Conservation (phyloP, 2,797 vertebrate species). For the Falco rusticolus region DNA sequence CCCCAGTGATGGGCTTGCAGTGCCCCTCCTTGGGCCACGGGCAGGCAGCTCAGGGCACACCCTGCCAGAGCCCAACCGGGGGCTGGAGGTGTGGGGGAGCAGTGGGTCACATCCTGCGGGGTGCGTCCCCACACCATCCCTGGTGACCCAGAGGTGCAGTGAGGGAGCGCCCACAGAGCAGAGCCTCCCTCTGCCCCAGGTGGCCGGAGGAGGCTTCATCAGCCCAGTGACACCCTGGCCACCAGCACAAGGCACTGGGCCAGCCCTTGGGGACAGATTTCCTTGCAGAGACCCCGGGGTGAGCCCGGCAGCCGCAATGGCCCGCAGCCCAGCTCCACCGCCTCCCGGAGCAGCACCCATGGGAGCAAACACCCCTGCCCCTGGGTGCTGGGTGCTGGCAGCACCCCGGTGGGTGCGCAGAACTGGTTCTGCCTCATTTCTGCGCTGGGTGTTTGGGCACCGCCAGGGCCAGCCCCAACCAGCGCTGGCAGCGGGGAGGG, state of each 20-base stretch:
- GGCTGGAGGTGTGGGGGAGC: rapidly evolving
- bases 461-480: neutral
- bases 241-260: neutral
- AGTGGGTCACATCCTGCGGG: neutral
- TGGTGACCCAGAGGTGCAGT: neutral
- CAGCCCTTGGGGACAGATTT: neutral
- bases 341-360: rapidly evolving
- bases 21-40: rapidly evolving
- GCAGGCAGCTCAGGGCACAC: neutral
- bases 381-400: neutral
- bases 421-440: neutral
- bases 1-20: neutral
- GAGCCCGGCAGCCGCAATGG: rapidly evolving
- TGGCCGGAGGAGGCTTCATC: rapidly evolving
- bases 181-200: neutral
- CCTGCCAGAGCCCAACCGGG: neutral
- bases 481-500: neutral
- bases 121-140: neutral
- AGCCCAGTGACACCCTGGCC: neutral
- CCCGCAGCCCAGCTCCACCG: neutral
- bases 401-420: neutral
- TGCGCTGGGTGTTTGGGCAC: neutral
- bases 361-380: neutral
- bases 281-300: neutral
- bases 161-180: neutral